phyloP scores from a whole-genome alignment of 2,888 invertebrate genomes.

The Meandrusa payeni region DNA sequence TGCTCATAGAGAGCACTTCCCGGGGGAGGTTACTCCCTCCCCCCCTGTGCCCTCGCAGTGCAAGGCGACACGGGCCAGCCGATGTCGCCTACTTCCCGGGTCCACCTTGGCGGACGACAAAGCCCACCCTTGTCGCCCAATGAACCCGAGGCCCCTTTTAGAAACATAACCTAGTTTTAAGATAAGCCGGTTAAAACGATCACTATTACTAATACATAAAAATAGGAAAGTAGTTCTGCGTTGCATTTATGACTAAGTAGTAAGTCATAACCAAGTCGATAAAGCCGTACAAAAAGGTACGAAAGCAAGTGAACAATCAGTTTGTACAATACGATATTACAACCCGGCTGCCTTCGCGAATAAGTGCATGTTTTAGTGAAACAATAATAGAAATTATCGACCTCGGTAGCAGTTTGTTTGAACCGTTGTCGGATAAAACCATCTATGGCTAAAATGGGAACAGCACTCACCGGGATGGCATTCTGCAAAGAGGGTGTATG shows the following conservation, averaged over 20 bases:
- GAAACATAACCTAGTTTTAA: too few species aligned
- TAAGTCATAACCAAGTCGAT: conserved; percentile 7
- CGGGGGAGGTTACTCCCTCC: too few species aligned
- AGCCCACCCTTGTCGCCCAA: too few species aligned
- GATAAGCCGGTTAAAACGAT: too few species aligned
- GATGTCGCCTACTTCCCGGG: too few species aligned
- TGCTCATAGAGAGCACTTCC: too few species aligned
- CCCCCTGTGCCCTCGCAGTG: too few species aligned
- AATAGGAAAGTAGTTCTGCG: too few species aligned
- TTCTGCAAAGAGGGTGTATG: conserved; percentile 40
- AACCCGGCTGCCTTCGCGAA: conserved; percentile 15
- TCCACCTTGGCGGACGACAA: too few species aligned
- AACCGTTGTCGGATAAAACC: conserved; percentile 65
- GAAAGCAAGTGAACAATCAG: conserved; percentile 15
- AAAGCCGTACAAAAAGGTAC: conserved; percentile 4
- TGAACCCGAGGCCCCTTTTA: too few species aligned
- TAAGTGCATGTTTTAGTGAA: conserved; percentile 41
- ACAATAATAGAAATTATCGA: conserved; percentile 48
- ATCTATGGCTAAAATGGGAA: conserved; percentile 72
- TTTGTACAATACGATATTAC: conserved; percentile 25
- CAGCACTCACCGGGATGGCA: conserved; percentile 61
- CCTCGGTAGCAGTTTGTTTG: conserved; percentile 43
- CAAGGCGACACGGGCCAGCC: too few species aligned
- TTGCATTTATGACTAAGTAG: neutral
- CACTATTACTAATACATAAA: too few species aligned